Evolutionary conservation across 2,113 vertebrate genomes (phyloP).

Genomic region (Fulica atra): DNA sequence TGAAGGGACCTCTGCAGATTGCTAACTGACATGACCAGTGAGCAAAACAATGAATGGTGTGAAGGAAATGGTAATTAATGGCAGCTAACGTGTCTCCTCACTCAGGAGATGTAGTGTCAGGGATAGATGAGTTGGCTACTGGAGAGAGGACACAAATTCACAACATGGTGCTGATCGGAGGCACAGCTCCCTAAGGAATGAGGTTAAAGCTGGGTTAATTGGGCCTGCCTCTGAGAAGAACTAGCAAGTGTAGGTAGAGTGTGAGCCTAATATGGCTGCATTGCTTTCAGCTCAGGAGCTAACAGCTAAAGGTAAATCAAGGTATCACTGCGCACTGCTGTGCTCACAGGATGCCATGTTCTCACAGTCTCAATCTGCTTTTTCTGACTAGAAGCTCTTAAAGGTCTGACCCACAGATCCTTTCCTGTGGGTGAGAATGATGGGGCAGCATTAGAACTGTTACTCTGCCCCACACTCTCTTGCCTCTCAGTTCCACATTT

Average conservation of each 20-base stretch:
- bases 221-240: neutral
- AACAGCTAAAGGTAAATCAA: neutral
- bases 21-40: neutral
- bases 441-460: neutral
- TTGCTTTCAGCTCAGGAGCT: neutral
- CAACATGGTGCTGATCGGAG: neutral
- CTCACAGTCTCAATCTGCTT: neutral
- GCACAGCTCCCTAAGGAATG: neutral
- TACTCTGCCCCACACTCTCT: rapidly evolving
- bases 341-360: neutral
- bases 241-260: neutral
- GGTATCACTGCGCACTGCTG: neutral
- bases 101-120: neutral
- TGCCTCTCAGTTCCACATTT: neutral
- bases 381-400: neutral
- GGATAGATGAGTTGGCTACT: neutral
- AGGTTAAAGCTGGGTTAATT: conserved; percentile 29
- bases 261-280: neutral
- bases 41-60: neutral
- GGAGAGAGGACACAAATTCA: neutral
- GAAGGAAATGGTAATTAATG: neutral
- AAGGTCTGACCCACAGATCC: neutral
- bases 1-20: neutral
- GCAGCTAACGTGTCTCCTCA: neutral
- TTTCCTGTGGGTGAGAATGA: neutral